phyloP scores from a whole-genome alignment of 2,888 invertebrate species.

The Acleris sparsana region DNA sequence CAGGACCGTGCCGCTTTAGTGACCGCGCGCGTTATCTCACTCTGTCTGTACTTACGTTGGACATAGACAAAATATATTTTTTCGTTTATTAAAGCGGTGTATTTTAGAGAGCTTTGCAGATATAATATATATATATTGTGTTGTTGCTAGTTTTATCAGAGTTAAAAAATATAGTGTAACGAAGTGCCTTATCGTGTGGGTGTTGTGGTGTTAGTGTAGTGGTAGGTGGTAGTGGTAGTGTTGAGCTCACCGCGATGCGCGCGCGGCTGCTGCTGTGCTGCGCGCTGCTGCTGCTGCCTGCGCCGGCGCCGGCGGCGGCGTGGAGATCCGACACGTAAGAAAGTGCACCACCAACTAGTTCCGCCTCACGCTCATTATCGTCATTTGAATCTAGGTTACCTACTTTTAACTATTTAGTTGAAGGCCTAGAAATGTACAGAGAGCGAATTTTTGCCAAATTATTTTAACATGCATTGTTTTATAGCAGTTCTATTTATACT shows the following conservation, averaged over 20 bases:
- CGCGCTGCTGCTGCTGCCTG: constrained; percentile 60
- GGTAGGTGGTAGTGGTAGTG: constrained; percentile 47
- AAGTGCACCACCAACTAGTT: constrained; percentile 34
- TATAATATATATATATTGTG: constrained; percentile 37
- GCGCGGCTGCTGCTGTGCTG: constrained; percentile 57
- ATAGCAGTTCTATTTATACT: not conserved
- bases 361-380: constrained; percentile 11
- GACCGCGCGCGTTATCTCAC: constrained; percentile 70
- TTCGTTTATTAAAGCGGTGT: constrained; percentile 30
- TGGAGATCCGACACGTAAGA: constrained; percentile 60
- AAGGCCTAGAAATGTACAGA: constrained; percentile 27
- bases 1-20: constrained; percentile 55
- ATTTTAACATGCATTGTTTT: constrained; percentile 7
- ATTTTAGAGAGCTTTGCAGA: constrained; percentile 36
- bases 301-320: constrained; percentile 67
- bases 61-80: constrained; percentile 5
- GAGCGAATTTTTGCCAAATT: constrained; percentile 20
- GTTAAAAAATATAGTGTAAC: constrained; percentile 59
- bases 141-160: constrained; percentile 53
- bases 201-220: constrained; percentile 36
- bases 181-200: constrained; percentile 68
- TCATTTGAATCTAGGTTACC: constrained; percentile 25
- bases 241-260: constrained; percentile 68
- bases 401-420: constrained; percentile 23
- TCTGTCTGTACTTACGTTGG: constrained; percentile 53